Conservation (phyloP, 2,888 invertebrate genomes). For the Caenorhabditis parvicauda region DNA sequence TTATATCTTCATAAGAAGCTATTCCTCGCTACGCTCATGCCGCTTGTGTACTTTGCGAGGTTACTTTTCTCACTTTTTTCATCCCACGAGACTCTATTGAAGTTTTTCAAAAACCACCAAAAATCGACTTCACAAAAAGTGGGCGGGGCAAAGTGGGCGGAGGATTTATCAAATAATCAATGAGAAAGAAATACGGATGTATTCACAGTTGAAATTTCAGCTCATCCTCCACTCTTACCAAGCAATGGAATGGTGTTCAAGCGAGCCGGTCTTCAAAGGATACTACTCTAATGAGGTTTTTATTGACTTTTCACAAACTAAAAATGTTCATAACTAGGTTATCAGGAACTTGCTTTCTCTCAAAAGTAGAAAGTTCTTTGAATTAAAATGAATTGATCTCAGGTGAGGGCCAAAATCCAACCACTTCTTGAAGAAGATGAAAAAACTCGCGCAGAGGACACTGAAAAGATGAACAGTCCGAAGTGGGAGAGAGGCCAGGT, state of each 20-base stretch:
- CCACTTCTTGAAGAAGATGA: slow-evolving; percentile 22
- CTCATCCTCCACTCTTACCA: slow-evolving; percentile 56
- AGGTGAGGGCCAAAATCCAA: slow-evolving; percentile 9
- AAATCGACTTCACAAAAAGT: too few relatives aligned
- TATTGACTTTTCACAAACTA: background rate
- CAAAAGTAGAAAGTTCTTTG: background rate
- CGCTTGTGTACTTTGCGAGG: background rate
- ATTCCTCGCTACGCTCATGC: too few relatives aligned
- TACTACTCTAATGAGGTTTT: slow-evolving; percentile 43
- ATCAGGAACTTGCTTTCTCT: background rate
- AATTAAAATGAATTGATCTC: too few relatives aligned
- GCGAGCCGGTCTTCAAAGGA: slow-evolving; percentile 48
- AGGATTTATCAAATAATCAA: too few relatives aligned
- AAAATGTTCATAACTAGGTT: background rate
- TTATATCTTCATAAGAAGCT: background rate
- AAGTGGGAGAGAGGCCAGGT: slow-evolving; percentile 12
- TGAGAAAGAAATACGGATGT: background rate
- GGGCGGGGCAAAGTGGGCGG: too few relatives aligned
- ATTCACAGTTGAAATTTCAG: slow-evolving; percentile 28
- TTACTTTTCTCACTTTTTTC: background rate
- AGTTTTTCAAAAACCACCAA: too few relatives aligned
- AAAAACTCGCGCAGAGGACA: slow-evolving; percentile 9
- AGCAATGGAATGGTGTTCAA: slow-evolving; percentile 48
- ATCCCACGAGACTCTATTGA: background rate
- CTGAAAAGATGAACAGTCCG: slow-evolving; percentile 15